phyloP scores from a whole-genome alignment of 2,797 vertebrate genomes.

The Limnodromus scolopaceus region DNA sequence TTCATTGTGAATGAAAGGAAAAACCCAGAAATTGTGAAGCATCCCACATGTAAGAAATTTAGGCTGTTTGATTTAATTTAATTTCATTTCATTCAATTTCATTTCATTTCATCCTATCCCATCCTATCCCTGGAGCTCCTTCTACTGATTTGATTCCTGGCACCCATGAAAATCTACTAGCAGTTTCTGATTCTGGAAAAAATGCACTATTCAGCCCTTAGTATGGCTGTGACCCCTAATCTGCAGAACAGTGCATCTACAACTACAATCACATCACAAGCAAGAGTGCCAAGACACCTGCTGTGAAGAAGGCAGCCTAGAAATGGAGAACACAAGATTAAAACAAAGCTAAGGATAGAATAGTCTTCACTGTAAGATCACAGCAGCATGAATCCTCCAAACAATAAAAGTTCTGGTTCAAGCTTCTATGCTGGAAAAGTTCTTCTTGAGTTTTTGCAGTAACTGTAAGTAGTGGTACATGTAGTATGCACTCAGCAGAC shows the following conservation, averaged over 20 bases:
- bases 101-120: not conserved
- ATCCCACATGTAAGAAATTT: not conserved
- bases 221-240: not conserved
- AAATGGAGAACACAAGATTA: not conserved
- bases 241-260: not conserved
- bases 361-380: not conserved
- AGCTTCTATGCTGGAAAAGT: not conserved
- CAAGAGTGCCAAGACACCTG: not conserved
- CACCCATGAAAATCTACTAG: not conserved
- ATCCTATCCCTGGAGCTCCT: not conserved
- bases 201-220: not conserved
- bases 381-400: not conserved
- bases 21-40: not conserved
- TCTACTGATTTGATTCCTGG: not conserved
- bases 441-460: not conserved
- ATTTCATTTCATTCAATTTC: fast-evolving
- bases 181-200: not conserved
- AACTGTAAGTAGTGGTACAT: not conserved
- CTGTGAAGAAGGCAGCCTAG: not conserved
- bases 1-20: not conserved
- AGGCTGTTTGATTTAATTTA: not conserved
- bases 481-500: not conserved
- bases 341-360: not conserved
- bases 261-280: not conserved
- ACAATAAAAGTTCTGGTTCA: not conserved